Percentiles rank a stretch among this genome's conserved stretches.
Conservation (phyloP, 2,888 invertebrate genomes). For the Chaetogeoica ovagalla region DNA sequence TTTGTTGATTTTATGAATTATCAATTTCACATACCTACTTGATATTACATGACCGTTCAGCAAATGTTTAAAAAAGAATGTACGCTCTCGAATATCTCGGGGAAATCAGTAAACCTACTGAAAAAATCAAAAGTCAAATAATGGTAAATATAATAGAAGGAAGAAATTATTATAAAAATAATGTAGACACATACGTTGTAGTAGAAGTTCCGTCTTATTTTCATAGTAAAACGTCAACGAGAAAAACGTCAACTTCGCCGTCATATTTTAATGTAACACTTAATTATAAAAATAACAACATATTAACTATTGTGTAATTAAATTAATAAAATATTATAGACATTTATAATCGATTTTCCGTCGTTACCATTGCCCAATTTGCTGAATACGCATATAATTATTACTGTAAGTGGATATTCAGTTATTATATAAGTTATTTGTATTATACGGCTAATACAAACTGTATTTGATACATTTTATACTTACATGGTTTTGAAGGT, state of each 20-base stretch:
- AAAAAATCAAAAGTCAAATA: constrained; percentile 39
- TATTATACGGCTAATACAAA: too few relatives aligned
- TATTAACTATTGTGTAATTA: neutral
- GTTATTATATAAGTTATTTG: neutral
- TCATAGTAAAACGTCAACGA: neutral
- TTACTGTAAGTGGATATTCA: constrained; percentile 23
- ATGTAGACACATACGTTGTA: constrained; percentile 24
- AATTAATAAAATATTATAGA: constrained; percentile 10
- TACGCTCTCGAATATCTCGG: constrained; percentile 1
- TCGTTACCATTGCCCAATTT: constrained; percentile 3
- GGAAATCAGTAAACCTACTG: neutral
- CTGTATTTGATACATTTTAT: too few relatives aligned
- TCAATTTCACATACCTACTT: neutral
- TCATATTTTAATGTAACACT: constrained; percentile 33
- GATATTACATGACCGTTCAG: neutral
- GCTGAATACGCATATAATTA: neutral
- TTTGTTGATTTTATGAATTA: neutral
- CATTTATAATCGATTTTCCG: constrained; percentile 40
- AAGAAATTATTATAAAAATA: constrained; percentile 32
- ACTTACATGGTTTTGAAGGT: constrained; percentile 11
- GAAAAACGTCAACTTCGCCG: constrained; percentile 23
- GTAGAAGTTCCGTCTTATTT: constrained; percentile 40
- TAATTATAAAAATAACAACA: neutral
- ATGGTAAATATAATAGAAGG: constrained; percentile 42
- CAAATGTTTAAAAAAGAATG: neutral